phyloP scores from a whole-genome alignment of 2,888 invertebrate species.

The Noctua fimbriata region DNA sequence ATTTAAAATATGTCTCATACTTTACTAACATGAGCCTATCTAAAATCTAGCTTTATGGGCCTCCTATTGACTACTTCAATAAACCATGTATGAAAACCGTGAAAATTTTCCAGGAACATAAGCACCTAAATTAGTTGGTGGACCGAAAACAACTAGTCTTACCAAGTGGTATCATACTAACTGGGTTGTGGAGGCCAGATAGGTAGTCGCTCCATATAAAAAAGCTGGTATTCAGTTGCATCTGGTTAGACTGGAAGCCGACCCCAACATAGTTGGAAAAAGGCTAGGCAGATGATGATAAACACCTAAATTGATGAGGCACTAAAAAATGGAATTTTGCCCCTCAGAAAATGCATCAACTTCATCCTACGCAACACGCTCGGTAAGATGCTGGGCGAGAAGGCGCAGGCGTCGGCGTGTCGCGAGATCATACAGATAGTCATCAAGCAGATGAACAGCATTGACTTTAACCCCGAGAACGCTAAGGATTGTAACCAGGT shows the following conservation, averaged over 20 bases:
- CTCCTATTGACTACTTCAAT: too few relatives aligned
- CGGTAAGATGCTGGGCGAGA: constrained; percentile 98
- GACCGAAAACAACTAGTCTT: too few relatives aligned
- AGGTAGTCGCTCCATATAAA: too few relatives aligned
- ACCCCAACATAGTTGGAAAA: too few relatives aligned
- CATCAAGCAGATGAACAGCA: constrained; percentile 98
- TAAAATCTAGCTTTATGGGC: background rate
- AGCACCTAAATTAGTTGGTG: too few relatives aligned
- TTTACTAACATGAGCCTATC: too few relatives aligned
- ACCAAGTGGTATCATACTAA: too few relatives aligned
- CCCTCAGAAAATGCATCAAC: constrained; percentile 97
- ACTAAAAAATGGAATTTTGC: background rate
- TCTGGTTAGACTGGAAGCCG: background rate
- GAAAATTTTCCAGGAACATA: too few relatives aligned
- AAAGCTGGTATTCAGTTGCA: background rate
- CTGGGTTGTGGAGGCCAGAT: too few relatives aligned
- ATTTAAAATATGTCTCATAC: background rate
- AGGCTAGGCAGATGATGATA: too few relatives aligned
- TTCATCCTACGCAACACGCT: constrained; percentile 97
- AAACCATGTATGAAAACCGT: too few relatives aligned
- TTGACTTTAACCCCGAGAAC: constrained; percentile 97
- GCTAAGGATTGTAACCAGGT: constrained; percentile 96
- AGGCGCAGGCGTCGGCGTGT: constrained; percentile 98
- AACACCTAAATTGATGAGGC: too few relatives aligned
- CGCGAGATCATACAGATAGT: constrained; percentile 98